phyloP scores from a whole-genome alignment of 2,888 invertebrate species.

The Drosophila atroscutellata region DNA sequence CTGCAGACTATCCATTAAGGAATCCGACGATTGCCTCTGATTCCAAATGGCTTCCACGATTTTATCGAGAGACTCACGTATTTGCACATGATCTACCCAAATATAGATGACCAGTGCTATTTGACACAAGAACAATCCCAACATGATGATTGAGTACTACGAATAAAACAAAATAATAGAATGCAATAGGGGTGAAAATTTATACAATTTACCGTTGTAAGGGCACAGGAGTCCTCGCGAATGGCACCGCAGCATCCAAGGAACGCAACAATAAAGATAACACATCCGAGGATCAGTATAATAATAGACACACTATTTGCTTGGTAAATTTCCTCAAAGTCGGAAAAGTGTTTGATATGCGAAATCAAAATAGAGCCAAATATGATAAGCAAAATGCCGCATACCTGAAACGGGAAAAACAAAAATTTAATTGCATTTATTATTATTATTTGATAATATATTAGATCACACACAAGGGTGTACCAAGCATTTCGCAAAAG shows the following conservation, averaged over 20 bases:
- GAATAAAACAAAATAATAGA: slow-evolving; percentile 3
- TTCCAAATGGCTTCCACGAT: slow-evolving; percentile 86
- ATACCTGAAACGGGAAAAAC: slow-evolving; percentile 86
- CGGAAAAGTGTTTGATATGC: slow-evolving; percentile 86
- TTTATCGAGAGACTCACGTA: slow-evolving; percentile 86
- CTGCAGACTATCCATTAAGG: slow-evolving; percentile 78
- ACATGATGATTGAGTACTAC: slow-evolving; percentile 90
- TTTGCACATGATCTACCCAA: slow-evolving; percentile 88
- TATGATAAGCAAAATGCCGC: slow-evolving; percentile 89
- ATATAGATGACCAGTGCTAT: slow-evolving; percentile 89
- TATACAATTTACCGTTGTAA: slow-evolving; percentile 88
- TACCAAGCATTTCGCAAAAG: background rate
- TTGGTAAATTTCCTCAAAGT: slow-evolving; percentile 84
- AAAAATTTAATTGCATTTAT: background rate
- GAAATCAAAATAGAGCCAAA: slow-evolving; percentile 89
- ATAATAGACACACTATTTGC: slow-evolving; percentile 88
- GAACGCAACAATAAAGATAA: slow-evolving; percentile 93
- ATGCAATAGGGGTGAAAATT: background rate
- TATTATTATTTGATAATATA: too few species aligned
- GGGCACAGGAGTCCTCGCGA: slow-evolving; percentile 93
- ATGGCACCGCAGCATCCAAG: slow-evolving; percentile 96
- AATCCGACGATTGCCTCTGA: slow-evolving; percentile 61
- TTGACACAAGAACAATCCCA: slow-evolving; percentile 90
- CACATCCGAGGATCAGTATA: slow-evolving; percentile 89
- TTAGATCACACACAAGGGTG: background rate